A percentile compares a stretch with the other conserved stretches of the same genome.
Conservation (phyloP, 2,797 vertebrate genomes). For the Galagoides demidoff region DNA sequence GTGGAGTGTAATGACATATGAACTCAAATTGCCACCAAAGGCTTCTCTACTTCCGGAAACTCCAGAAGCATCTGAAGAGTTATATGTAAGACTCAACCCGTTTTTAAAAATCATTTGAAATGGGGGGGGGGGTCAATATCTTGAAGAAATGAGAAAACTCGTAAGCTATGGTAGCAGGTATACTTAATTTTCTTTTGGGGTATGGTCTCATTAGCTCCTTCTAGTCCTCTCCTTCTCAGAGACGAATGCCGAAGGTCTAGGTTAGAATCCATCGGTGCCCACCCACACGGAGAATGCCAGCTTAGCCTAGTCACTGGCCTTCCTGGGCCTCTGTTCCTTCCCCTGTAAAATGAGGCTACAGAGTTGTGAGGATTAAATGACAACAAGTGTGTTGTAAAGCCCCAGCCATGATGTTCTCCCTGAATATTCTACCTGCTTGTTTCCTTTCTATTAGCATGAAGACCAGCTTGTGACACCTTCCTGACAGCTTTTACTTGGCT, state of each 20-base stretch:
- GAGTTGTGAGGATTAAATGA: neutral
- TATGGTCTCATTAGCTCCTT: neutral
- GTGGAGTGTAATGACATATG: conserved; percentile 99
- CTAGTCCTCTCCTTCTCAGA: neutral
- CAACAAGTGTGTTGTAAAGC: neutral
- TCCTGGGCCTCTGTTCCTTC: neutral
- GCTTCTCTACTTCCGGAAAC: conserved; percentile 92
- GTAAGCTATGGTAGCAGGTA: neutral
- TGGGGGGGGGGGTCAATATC: neutral
- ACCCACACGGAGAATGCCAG: neutral
- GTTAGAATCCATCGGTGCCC: neutral
- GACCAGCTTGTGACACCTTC: neutral
- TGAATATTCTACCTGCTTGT: neutral
- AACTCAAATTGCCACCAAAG: conserved; percentile 97
- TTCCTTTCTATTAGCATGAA: neutral
- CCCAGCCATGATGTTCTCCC: neutral
- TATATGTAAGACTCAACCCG: conserved; percentile 91
- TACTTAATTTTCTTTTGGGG: neutral
- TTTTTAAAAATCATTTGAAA: conserved; percentile 16
- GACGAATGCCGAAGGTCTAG: neutral
- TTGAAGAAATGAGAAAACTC: neutral
- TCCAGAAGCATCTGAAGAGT: conserved; percentile 92
- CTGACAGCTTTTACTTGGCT: neutral
- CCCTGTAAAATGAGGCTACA: neutral
- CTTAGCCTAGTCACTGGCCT: neutral